Percentiles rank a stretch among this genome's conserved stretches.
phyloP scores from a whole-genome alignment of 1,140 invertebrate genomes.

The Neodiprion fabricii region DNA sequence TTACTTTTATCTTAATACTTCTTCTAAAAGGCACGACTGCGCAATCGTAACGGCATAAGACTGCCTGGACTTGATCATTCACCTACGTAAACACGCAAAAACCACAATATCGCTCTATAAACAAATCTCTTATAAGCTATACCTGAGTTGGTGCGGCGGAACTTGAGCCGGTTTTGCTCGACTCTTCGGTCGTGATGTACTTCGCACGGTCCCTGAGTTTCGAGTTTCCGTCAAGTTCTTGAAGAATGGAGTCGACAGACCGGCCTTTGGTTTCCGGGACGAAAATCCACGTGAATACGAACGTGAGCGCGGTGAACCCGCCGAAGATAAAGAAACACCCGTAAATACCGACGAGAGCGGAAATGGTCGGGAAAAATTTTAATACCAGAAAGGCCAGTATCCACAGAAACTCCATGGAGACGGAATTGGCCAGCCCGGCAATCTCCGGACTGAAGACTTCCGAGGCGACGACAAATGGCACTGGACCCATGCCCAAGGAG shows the following conservation, averaged over 20 bases:
- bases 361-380: conserved; percentile 54
- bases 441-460: conserved; percentile 68
- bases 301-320: conserved; percentile 30
- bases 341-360: conserved; percentile 40
- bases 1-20: no score
- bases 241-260: conserved; percentile 65
- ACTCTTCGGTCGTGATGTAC: conserved; percentile 3
- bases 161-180: conserved; percentile 11
- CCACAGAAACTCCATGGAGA: conserved; percentile 62
- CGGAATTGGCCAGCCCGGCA: conserved; percentile 57
- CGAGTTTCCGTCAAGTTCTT: conserved; percentile 43
- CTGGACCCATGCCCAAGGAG: conserved; percentile 57
- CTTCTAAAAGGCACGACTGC: no score
- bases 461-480: conserved; percentile 68
- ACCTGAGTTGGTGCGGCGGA: conserved; percentile 15
- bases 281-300: conserved; percentile 51
- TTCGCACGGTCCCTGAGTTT: background rate
- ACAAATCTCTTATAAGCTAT: background rate
- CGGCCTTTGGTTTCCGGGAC: conserved; percentile 73
- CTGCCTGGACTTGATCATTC: no score
- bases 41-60: no score
- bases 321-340: conserved; percentile 52
- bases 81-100: no score
- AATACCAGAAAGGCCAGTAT: conserved; percentile 63
- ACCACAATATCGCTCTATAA: no score